Evolutionary conservation across 2,888 invertebrate genomes (phyloP), one percentile per base, ranked within the genome.

Genomic region (Liopterus haemorrhoidalis): DNA sequence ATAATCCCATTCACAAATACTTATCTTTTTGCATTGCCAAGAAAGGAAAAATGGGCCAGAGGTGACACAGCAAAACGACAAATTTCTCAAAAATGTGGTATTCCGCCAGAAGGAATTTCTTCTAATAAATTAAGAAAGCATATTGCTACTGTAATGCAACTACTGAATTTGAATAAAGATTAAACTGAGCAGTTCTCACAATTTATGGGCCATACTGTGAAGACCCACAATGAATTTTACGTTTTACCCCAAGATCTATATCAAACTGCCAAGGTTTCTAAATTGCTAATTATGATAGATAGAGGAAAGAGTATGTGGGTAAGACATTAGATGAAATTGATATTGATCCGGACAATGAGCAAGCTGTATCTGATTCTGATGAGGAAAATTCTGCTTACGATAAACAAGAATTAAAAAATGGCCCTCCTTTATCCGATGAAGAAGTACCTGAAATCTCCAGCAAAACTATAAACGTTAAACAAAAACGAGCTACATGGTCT

Each of bases 11-110:
- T 37, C 9, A 5, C 28, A 32, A 49, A 49, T 35, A 30, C 4
- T 11, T 49, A 49, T 46, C 43, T 49, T 15, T 49, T 49, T 46
- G 50, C 28, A 12, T 37, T 22, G 31, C 43, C 48, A 16, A 33
- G 37, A 9, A 38, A 44, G 8, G 27, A 48, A 15, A 22, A 42
- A 18, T 47, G 41, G 41, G 27, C 42, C 4, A 42, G 43, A 48
- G 48, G 27, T n/a, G 43, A 37, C 25, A 28, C 39, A 16, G 20
- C 43, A 2, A 32, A 42, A 12, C 27, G 22, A 19, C 43, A 39
- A 19, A 39, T 48, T n/a, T 31, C 43, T 14, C 37, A 39, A 20
- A 18, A 22, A n/a, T 8, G 31, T 38, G 28, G 33, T 16, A 22
- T 48, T 33, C 19, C 43, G 31, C 48, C 39, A 12, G 24, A 43